phyloP scores from a whole-genome alignment of 2,888 invertebrate genomes.

The Tiphia femorata region DNA sequence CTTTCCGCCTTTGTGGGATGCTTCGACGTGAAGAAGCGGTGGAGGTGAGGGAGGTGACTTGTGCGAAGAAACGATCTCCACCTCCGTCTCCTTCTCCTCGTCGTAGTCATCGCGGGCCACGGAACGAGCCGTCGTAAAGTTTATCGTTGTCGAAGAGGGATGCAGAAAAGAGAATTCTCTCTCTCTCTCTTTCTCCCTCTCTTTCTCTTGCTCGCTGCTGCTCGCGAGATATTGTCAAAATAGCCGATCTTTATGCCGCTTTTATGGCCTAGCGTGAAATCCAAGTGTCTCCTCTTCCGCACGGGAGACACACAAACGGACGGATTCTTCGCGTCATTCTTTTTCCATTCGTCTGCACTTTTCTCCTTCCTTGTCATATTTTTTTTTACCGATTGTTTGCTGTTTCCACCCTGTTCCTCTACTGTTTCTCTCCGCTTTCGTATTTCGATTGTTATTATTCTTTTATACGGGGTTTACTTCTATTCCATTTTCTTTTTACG shows the following conservation, averaged over 20 bases:
- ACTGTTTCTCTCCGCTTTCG: neutral
- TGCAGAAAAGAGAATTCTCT: neutral
- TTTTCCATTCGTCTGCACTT: conserved; percentile 11
- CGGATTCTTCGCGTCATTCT: conserved; percentile 13
- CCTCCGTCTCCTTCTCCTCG: no score
- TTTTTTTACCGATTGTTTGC: neutral
- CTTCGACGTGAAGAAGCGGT: no score
- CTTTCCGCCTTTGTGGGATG: no score
- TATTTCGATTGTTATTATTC: no score
- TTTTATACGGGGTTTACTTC: no score
- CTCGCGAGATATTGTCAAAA: conserved; percentile 63
- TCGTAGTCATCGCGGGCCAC: no score
- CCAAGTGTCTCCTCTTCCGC: conserved; percentile 59
- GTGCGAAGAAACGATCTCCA: no score
- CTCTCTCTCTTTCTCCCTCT: no score
- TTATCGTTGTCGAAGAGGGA: conserved; percentile 53
- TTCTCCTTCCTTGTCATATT: no score
- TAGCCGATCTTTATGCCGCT: conserved; percentile 66
- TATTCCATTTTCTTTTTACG: no score
- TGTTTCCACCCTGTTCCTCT: neutral
- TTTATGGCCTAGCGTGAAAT: conserved; percentile 62
- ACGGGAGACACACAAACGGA: conserved; percentile 30
- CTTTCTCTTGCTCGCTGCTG: no score
- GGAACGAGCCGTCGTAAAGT: conserved; percentile 62
- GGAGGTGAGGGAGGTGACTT: no score